These are phyloP conservation scores for Origma solitaria DNA, from an alignment of 2,113 vertebrate genomes.

Conservation along the genomic window DNA sequence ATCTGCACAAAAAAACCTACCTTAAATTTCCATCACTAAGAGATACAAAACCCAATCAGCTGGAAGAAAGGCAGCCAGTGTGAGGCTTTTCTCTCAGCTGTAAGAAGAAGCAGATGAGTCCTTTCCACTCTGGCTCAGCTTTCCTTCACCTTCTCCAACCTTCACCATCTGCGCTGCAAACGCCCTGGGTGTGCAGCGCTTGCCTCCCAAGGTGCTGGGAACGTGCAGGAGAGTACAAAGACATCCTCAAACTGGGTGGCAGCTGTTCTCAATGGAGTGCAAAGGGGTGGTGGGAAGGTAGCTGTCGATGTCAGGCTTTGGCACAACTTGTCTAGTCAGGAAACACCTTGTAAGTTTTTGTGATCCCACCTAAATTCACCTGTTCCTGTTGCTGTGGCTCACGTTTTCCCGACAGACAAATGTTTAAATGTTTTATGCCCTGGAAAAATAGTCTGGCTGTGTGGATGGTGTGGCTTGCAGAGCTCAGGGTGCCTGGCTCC, in stretches of 20 bases:
- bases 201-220: neutral
- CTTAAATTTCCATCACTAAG: neutral
- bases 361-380: constrained; percentile 6
- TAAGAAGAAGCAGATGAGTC: constrained; percentile 23
- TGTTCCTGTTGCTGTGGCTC: neutral
- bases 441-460: neutral
- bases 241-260: neutral
- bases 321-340: neutral
- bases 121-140: neutral
- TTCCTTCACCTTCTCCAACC: neutral
- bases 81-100: neutral
- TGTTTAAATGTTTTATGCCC: neutral
- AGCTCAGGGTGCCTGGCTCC: neutral
- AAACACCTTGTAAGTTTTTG: neutral
- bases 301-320: neutral
- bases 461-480: neutral
- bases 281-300: neutral
- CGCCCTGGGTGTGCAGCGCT: neutral
- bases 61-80: neutral
- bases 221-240: neutral
- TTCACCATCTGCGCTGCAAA: constrained; percentile 29
- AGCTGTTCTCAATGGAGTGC: neutral
- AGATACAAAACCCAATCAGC: neutral
- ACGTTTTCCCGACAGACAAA: neutral
- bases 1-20: neutral